These are phyloP conservation scores for Apodemus sylvaticus DNA, from an alignment of 2,113 vertebrate species.

Conservation along the genomic window DNA sequence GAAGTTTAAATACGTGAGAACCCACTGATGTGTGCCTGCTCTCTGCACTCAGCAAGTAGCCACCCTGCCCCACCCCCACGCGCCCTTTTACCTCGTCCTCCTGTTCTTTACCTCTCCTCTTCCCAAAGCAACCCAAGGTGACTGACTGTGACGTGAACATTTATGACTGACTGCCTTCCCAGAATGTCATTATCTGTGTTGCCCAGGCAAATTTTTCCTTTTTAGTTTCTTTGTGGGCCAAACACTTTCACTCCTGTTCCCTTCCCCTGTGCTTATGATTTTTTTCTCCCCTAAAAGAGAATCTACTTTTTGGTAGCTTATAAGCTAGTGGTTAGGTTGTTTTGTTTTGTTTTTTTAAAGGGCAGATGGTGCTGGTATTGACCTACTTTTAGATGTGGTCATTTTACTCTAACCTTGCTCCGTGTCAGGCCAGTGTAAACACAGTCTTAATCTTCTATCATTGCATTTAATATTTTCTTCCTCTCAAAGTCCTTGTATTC, in stretches of 20 bases:
- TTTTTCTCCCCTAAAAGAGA: background rate
- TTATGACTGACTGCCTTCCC: conserved; percentile 59
- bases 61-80: no score
- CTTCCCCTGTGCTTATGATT: conserved; percentile 61
- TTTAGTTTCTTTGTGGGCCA: conserved; percentile 63
- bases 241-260: conserved; percentile 57
- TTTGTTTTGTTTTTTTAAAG: background rate
- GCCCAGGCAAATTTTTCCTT: conserved; percentile 63
- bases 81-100: background rate
- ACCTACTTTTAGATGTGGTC: conserved; percentile 58
- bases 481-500: background rate
- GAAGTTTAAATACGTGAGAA: background rate
- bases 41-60: conserved; percentile 13
- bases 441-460: conserved; percentile 7
- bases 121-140: background rate
- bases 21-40: background rate
- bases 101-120: background rate
- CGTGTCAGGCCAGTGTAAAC: conserved; percentile 25
- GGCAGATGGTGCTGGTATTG: conserved; percentile 61
- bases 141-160: conserved; percentile 45
- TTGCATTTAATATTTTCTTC: conserved; percentile 32
- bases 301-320: conserved; percentile 47
- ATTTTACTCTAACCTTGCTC: conserved; percentile 59
- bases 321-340: conserved; percentile 29
- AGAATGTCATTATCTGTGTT: conserved; percentile 59